Percentiles rank a stretch among this genome's conserved stretches.
phyloP scores from a whole-genome alignment of 2,888 invertebrate species.

The Onthophagus sagittarius region DNA sequence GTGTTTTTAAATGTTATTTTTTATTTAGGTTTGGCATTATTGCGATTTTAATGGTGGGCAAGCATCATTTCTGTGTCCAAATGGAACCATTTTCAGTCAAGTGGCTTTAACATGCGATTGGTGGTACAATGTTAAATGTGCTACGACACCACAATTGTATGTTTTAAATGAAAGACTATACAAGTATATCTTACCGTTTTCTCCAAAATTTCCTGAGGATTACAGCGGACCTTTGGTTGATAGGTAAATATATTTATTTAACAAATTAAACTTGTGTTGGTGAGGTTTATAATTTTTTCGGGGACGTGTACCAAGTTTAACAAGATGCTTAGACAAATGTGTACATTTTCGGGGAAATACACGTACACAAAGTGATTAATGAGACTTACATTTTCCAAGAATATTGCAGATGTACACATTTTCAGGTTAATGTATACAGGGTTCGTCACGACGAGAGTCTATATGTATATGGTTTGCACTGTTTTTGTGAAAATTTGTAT shows the following conservation, averaged over 20 bases:
- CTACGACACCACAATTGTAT: slow-evolving; percentile 78
- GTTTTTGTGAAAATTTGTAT: no score
- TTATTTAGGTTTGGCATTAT: slow-evolving; percentile 80
- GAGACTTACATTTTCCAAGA: no score
- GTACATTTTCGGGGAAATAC: no score
- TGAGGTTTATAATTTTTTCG: no score
- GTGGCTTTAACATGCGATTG: slow-evolving; percentile 85
- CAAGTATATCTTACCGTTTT: slow-evolving; percentile 80
- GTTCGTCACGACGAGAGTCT: no score
- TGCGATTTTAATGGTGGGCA: slow-evolving; percentile 88
- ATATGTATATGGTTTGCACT: no score
- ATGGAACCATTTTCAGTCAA: slow-evolving; percentile 88
- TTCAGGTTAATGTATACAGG: no score
- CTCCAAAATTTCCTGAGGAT: slow-evolving; percentile 87
- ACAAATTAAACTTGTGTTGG: no score
- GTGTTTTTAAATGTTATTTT: slow-evolving; percentile 23
- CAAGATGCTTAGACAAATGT: no score
- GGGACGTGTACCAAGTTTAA: no score
- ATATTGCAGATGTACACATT: no score
- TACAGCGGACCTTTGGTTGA: slow-evolving; percentile 85
- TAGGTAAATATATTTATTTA: slow-evolving; percentile 51
- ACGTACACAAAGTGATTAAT: no score
- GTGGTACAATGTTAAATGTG: slow-evolving; percentile 90
- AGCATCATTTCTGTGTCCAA: slow-evolving; percentile 84
- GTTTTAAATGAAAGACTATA: slow-evolving; percentile 85